phyloP scores from a whole-genome alignment of 1,140 invertebrate species.

The Streblospio benedicti region DNA sequence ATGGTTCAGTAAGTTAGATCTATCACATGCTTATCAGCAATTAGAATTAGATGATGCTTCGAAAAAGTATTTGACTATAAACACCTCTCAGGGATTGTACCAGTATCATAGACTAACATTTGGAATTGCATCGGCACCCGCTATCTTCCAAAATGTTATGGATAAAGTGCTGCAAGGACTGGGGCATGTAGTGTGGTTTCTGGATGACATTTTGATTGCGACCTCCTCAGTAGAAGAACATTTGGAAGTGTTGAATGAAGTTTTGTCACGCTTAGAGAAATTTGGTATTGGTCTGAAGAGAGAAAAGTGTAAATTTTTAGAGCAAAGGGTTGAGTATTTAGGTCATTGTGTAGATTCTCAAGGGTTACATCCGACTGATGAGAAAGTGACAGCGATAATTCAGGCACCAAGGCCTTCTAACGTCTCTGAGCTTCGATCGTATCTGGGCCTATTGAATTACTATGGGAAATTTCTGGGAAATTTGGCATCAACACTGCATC shows the following conservation, averaged over 20 bases:
- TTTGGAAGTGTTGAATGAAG: constrained; percentile 1
- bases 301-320: constrained; percentile 5
- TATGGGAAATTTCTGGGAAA: constrained; percentile 41
- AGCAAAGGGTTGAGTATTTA: neutral
- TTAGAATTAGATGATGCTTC: constrained; percentile 19
- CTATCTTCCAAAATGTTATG: constrained; percentile 50
- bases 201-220: constrained; percentile 18
- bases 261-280: neutral
- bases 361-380: neutral
- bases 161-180: constrained; percentile 35
- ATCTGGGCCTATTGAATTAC: constrained; percentile 44
- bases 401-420: constrained; percentile 29
- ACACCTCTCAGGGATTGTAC: constrained; percentile 48
- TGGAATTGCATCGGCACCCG: constrained; percentile 49
- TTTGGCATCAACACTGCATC: constrained; percentile 16
- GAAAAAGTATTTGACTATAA: constrained; percentile 27
- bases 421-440: constrained; percentile 33
- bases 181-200: constrained; percentile 27
- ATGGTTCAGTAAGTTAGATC: constrained; percentile 32
- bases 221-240: constrained; percentile 16
- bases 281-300: constrained; percentile 8
- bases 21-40: constrained; percentile 28
- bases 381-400: neutral
- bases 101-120: constrained; percentile 47
- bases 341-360: neutral